Base-by-base conservation (phyloP, 1,140 invertebrate species). In the Araneus ventricosus region DNA sequence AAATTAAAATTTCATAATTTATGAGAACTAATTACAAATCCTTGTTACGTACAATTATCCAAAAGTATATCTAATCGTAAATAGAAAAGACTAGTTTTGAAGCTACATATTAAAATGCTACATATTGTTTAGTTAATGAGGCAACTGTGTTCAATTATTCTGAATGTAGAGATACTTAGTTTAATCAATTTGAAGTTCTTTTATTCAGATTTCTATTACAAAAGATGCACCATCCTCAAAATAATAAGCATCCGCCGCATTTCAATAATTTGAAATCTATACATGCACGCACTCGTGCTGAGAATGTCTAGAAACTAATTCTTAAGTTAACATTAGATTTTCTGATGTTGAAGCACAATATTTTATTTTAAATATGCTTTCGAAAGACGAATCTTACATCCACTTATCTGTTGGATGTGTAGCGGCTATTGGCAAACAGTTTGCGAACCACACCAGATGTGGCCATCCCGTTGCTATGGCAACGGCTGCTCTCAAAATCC, bases 381-480 rank as follows among this genome's bases (percentile, higher is more conserved):
- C 24, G 37, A 79, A n/a, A 39, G 88, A 90, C 79, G 52, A 41
- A 30, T 82, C 45, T 92, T 52, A 70, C 90, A 86, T 92, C 82
- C 41, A 92, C 39, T 86, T 34, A n/a, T 70, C 59, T 92, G 84
- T 92, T 92, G 84, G 90, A 92, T 92, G 59, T 39, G 90, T 86
- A 85, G 90, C 39, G 59, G 90, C 90, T 92, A 92, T 92, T 92
- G 90, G 90, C 90, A 92, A 92, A 85, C 82, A 92, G 90, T 92
- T 92, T 92, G 82, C 82, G 90, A 92, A 92, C 39, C 67, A 24
- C 61, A 39, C 90, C 90, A 86, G 90, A 92, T 92, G 90, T 92
- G 90, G 79, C 90, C 90, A 92, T 86, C 90, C 59, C 52, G 90
- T 92, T 86, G 24, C 90, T 34, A 92, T 92, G 61, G 82, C 14